Evolutionary conservation across 2,113 vertebrate species (phyloP).

Genomic region (Trochalopteron elliotii): DNA sequence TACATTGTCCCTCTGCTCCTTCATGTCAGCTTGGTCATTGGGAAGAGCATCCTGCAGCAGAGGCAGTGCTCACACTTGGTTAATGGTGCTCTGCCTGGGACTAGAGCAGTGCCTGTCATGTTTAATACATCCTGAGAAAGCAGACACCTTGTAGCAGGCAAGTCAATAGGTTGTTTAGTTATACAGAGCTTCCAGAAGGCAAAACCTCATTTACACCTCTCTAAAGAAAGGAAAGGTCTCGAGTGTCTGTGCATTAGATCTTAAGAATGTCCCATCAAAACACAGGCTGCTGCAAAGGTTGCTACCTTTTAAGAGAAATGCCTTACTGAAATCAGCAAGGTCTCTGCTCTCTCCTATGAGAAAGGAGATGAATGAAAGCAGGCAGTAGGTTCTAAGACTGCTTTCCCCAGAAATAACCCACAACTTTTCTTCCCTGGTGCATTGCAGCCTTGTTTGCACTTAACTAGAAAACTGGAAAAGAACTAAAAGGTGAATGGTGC

Average conservation of each 20-base stretch:
- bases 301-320: conserved; percentile 8
- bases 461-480: not conserved
- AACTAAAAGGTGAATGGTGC: not conserved
- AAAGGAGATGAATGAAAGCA: not conserved
- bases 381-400: not conserved
- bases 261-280: conserved; percentile 1
- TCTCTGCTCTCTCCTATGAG: not conserved
- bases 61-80: not conserved
- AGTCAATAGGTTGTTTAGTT: conserved; percentile 43
- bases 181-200: not conserved
- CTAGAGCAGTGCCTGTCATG: not conserved
- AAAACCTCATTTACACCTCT: conserved; percentile 15
- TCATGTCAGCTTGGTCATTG: not conserved
- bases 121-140: not conserved
- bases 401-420: not conserved
- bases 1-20: not conserved
- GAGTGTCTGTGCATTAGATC: not conserved
- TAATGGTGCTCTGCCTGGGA: not conserved
- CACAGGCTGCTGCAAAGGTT: not conserved
- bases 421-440: not conserved
- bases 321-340: not conserved
- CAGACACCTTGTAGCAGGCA: not conserved
- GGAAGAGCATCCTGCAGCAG: not conserved
- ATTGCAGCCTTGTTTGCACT: conserved; percentile 9
- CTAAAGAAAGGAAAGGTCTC: not conserved